Evolutionary conservation across 2,888 invertebrate species (phyloP), one percentile per base, ranked within the genome.

Genomic region (Tupiocoris notatus): DNA sequence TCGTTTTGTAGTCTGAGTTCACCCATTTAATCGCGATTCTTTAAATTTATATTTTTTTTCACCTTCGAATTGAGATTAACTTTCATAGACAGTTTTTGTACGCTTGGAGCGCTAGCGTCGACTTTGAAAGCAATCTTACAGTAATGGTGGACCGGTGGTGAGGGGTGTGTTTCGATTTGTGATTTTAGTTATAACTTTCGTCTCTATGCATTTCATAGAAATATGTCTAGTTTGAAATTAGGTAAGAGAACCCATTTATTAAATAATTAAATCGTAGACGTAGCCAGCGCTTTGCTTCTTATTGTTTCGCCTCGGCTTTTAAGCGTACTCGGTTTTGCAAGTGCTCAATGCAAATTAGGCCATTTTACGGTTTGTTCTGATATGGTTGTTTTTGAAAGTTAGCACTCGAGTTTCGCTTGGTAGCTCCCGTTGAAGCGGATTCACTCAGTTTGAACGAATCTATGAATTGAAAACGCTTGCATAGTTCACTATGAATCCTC

Each of bases 181-280:
- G 63, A 73, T 62, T 73, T 71, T 62, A 73, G 73, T 73, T 62
- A 62, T 62, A 73, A 39, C 73, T 73, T 62, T 76, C 59, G 76
- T 81, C 80, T 81, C 80, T 81, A 80, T 80, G 80, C 75, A 75
- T 79, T 75, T 78, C 78, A 25, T 71, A 76, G 77, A 79, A 81
- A 79, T 81, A 82, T 81, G 81, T 82, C 81, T 76, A 82, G 81
- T 80, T 79, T 82, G 79, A 82, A 82, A 81, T 80, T 82, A 79
- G 81, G 82, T 82, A 80, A 80, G 81, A 21, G 7, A 9, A 3
- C n/a, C 59, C 6, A 9, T 59, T 9, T 17, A 59, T 59, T 59
- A 3, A 6, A 54, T 25, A n/a, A 54, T 39, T n/a, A 18, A 18
- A 22, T 12, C 3, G 21, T 25, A 65, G 39, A 39, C 39, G 39